Conservation (phyloP, 1,140 invertebrate species). For the Trichonephila clavipes region DNA sequence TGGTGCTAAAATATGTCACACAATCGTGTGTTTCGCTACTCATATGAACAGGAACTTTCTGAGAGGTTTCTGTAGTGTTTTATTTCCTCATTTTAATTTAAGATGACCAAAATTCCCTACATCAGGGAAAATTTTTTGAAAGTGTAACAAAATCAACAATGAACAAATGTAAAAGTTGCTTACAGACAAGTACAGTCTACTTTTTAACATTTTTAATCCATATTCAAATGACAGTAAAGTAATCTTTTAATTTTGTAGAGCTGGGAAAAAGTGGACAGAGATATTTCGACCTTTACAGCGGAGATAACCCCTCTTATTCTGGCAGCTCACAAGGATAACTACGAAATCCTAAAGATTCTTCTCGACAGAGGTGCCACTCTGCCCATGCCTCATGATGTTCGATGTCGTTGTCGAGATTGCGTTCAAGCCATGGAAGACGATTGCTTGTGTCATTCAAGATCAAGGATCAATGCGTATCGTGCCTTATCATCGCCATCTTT, state of each 20-base stretch:
- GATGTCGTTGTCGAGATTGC: conserved; percentile 94
- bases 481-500: conserved; percentile 97
- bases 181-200: background rate
- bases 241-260: conserved; percentile 84
- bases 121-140: background rate
- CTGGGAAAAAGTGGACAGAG: conserved; percentile 93
- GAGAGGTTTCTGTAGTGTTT: no score
- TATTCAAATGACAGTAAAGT: background rate
- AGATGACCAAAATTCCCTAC: no score
- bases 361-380: conserved; percentile 94
- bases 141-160: background rate
- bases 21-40: no score
- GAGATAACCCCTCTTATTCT: conserved; percentile 98
- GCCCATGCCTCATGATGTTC: conserved; percentile 94
- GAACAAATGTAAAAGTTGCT: background rate
- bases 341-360: conserved; percentile 98
- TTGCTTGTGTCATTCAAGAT: conserved; percentile 92
- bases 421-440: conserved; percentile 91
- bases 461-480: conserved; percentile 94
- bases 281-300: conserved; percentile 96
- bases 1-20: no score
- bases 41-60: no score
- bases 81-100: no score
- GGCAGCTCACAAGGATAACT: conserved; percentile 97
- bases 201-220: background rate